Conservation (phyloP, 2,888 invertebrate species). For the Temnothorax ravouxi region DNA sequence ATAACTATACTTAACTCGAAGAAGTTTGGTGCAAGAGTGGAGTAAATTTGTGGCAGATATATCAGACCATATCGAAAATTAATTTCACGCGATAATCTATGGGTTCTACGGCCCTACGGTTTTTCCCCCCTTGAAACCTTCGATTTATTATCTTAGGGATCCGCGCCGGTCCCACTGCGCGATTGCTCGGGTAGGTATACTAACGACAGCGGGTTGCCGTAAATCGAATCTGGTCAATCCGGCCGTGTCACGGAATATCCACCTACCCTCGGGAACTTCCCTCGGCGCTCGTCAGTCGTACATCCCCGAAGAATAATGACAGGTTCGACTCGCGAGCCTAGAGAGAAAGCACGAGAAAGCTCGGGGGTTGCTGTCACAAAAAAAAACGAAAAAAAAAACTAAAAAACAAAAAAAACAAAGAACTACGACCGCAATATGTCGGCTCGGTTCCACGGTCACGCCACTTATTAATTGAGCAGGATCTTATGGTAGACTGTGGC, state of each 20-base stretch:
- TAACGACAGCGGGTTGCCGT: slow-evolving; percentile 1
- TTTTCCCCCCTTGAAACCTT: background rate
- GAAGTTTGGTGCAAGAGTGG: background rate
- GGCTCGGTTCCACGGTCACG: slow-evolving; percentile 47
- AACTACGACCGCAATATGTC: background rate
- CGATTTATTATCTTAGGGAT: slow-evolving; percentile 14
- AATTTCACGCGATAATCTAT: background rate
- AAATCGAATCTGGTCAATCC: background rate
- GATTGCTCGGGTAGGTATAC: background rate
- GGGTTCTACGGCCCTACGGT: no score
- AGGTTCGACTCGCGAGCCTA: background rate
- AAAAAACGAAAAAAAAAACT: background rate
- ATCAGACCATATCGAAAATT: background rate
- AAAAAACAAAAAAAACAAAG: background rate
- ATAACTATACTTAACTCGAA: slow-evolving; percentile 2
- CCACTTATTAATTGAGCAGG: slow-evolving; percentile 82
- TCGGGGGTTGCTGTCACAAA: background rate
- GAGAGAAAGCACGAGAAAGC: background rate
- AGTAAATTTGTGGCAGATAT: background rate
- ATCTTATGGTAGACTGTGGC: slow-evolving; percentile 80
- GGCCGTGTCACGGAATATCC: slow-evolving; percentile 32
- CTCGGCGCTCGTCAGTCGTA: slow-evolving; percentile 56
- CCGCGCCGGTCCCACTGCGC: background rate
- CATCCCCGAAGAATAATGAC: slow-evolving; percentile 58
- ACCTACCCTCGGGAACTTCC: slow-evolving; percentile 67